phyloP scores from a whole-genome alignment of 2,113 vertebrate genomes.

The Hepsetus odoe region DNA sequence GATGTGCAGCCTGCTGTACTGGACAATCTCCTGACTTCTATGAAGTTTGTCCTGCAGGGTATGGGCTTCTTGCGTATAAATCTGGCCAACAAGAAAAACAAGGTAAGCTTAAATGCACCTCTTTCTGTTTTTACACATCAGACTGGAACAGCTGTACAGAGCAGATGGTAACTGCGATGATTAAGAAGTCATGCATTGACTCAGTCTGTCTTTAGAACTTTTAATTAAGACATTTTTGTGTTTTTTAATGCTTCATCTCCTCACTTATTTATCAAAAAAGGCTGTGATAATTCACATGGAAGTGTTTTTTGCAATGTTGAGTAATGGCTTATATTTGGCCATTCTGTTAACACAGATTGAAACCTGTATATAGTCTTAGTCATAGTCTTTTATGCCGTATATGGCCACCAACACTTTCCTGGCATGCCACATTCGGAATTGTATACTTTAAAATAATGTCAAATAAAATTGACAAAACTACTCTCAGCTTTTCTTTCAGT shows the following conservation, averaged over 20 bases:
- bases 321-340: no score
- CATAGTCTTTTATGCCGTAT: no score
- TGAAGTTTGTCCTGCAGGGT: constrained; percentile 77
- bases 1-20: constrained; percentile 67
- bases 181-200: not conserved
- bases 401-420: no score
- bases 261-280: not conserved
- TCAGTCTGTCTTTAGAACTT: not conserved
- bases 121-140: not conserved
- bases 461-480: no score
- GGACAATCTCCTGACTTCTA: constrained; percentile 76
- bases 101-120: constrained; percentile 55
- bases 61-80: constrained; percentile 77
- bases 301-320: no score
- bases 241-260: no score
- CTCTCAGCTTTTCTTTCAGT: no score
- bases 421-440: no score
- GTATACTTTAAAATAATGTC: no score
- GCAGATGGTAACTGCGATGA: not conserved
- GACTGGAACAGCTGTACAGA: not conserved
- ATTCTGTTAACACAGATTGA: not conserved
- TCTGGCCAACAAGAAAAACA: constrained; percentile 73
- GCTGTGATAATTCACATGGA: no score
- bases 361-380: no score
- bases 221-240: not conserved